These are phyloP conservation scores for Cheilosia soror DNA, from an alignment of 2,888 invertebrate genomes.

Conservation along the genomic window DNA sequence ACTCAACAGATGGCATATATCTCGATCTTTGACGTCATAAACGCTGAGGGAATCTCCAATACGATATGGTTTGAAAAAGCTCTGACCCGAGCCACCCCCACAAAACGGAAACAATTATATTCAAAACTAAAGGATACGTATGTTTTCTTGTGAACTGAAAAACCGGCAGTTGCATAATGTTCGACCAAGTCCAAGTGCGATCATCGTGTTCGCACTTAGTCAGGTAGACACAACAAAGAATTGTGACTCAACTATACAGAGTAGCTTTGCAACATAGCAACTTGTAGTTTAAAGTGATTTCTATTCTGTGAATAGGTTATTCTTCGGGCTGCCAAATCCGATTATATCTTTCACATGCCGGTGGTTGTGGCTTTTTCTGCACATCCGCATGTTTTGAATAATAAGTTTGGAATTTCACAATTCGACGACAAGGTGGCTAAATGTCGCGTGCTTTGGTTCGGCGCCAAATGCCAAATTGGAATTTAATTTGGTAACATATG, in stretches of 20 bases:
- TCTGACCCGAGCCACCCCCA: slow-evolving; percentile 10
- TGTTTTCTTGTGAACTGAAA: slow-evolving; percentile 9
- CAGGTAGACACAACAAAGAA: slow-evolving; percentile 15
- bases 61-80: neutral
- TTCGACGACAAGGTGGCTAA: neutral
- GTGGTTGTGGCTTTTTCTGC: neutral
- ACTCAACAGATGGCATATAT: slow-evolving; percentile 13
- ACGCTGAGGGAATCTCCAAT: slow-evolving; percentile 42
- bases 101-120: slow-evolving; percentile 20
- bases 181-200: slow-evolving; percentile 2
- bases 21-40: slow-evolving; percentile 16
- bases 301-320: too few species aligned
- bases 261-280: slow-evolving; percentile 21
- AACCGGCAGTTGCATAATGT: neutral
- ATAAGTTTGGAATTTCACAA: slow-evolving; percentile 40
- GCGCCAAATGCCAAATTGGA: slow-evolving; percentile 33
- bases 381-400: slow-evolving; percentile 23
- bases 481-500: slow-evolving; percentile 36
- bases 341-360: slow-evolving; percentile 20
- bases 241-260: slow-evolving; percentile 16
- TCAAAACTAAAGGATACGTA: neutral
- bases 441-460: slow-evolving; percentile 44
- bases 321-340: slow-evolving; percentile 17
- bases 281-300: neutral
- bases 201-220: slow-evolving; percentile 28